Conservation (phyloP, 2,888 invertebrate genomes). For the Papilio gigon region DNA sequence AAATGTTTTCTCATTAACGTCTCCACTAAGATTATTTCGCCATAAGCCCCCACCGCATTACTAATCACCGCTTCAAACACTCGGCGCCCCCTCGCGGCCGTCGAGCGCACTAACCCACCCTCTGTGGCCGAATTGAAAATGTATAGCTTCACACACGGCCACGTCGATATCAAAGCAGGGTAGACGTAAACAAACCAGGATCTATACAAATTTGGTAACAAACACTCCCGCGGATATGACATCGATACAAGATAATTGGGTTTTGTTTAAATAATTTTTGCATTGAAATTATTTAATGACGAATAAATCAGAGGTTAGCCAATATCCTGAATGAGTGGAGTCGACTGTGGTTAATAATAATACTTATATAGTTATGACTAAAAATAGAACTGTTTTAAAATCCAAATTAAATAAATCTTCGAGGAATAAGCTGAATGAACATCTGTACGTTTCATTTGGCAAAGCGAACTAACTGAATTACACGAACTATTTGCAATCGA, state of each 20-base stretch:
- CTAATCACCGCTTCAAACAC: conserved; percentile 73
- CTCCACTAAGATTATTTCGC: conserved; percentile 72
- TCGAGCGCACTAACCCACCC: conserved; percentile 57
- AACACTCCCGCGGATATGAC: conserved; percentile 43
- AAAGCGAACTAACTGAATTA: conserved; percentile 73
- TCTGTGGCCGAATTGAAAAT: conserved; percentile 66
- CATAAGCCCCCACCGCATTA: conserved; percentile 67
- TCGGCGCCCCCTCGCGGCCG: conserved; percentile 56
- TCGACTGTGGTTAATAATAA: no score
- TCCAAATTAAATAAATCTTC: neutral
- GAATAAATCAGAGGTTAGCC: neutral
- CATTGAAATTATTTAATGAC: neutral
- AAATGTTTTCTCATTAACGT: conserved; percentile 72
- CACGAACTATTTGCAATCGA: conserved; percentile 80
- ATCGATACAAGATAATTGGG: neutral
- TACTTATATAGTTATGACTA: no score
- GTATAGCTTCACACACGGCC: conserved; percentile 54
- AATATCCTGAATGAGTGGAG: no score
- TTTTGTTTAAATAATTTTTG: conserved; percentile 3
- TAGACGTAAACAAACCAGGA: conserved; percentile 56
- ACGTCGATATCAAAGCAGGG: conserved; percentile 53
- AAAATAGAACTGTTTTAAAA: no score
- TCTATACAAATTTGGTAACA: conserved; percentile 58
- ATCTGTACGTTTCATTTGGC: conserved; percentile 59
- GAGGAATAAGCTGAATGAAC: neutral